Percentiles rank a stretch among this genome's conserved stretches.
These are phyloP conservation scores for Microcebus ravelobensis DNA, from an alignment of 2,113 vertebrate species.

Conservation along the genomic window DNA sequence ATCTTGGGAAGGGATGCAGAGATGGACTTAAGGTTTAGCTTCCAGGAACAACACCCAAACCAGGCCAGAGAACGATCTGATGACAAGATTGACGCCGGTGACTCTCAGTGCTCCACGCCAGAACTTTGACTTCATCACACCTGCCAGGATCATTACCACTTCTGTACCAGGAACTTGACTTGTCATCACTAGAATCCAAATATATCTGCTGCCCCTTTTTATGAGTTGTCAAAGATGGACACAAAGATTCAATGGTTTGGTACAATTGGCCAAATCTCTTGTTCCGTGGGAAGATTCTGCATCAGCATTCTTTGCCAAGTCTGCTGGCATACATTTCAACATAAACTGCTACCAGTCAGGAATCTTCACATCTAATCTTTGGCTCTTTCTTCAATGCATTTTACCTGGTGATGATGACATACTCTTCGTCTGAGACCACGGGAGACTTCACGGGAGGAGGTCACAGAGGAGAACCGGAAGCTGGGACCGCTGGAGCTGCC, in stretches of 20 bases:
- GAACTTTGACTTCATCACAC: not conserved
- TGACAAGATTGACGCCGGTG: not conserved
- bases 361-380: constrained; percentile 40
- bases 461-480: no score
- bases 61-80: not conserved
- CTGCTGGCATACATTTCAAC: constrained; percentile 70
- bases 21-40: not conserved
- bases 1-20: not conserved
- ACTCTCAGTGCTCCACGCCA: not conserved
- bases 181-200: not conserved
- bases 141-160: not conserved
- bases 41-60: not conserved
- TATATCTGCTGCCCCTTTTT: not conserved
- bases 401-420: constrained; percentile 34
- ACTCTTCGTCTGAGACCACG: constrained; percentile 40
- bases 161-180: not conserved
- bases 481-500: no score
- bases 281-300: no score
- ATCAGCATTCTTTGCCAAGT: no score
- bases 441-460: no score
- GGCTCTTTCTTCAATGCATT: constrained; percentile 43
- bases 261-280: no score
- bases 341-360: not conserved
- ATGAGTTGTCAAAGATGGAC: no score
- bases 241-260: no score